Conservation (phyloP, 1,140 invertebrate species). For the Patella vulgata region DNA sequence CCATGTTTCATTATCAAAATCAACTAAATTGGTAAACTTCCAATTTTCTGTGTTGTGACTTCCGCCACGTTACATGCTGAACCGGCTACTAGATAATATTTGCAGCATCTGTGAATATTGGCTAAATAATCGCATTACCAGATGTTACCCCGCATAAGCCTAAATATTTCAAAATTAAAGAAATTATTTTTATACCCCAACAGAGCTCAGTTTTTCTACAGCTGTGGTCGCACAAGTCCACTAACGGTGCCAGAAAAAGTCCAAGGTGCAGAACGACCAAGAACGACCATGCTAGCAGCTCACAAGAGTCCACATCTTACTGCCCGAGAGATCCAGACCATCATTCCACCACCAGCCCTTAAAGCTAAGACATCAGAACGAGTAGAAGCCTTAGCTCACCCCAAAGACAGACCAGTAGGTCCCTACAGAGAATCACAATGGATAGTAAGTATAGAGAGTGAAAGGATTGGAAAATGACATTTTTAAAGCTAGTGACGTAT, state of each 20-base stretch:
- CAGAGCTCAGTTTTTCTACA: slow-evolving; percentile 52
- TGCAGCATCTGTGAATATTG: too few relatives aligned
- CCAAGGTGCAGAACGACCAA: slow-evolving; percentile 32
- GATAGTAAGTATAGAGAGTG: slow-evolving; percentile 52
- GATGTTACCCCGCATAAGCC: too few relatives aligned
- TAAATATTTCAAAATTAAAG: too few relatives aligned
- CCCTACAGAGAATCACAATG: slow-evolving; percentile 55
- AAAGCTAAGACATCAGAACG: slow-evolving; percentile 39
- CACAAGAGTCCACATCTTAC: slow-evolving; percentile 41
- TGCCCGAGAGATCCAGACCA: slow-evolving; percentile 40
- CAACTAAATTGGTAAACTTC: not conserved
- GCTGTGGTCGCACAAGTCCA: slow-evolving; percentile 54
- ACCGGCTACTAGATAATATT: too few relatives aligned
- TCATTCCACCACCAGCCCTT: slow-evolving; percentile 35
- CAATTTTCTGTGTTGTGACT: not conserved
- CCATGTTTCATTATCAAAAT: not conserved
- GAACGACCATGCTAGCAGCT: slow-evolving; percentile 36
- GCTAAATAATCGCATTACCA: too few relatives aligned
- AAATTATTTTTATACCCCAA: too few relatives aligned
- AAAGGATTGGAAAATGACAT: too few relatives aligned
- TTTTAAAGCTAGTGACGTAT: too few relatives aligned
- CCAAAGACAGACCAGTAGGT: slow-evolving; percentile 48
- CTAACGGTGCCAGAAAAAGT: slow-evolving; percentile 42
- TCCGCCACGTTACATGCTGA: not conserved
- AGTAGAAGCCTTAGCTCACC: slow-evolving; percentile 39